Evolutionary conservation across 2,888 invertebrate genomes (phyloP).

Genomic region (Ectemnius continuus): DNA sequence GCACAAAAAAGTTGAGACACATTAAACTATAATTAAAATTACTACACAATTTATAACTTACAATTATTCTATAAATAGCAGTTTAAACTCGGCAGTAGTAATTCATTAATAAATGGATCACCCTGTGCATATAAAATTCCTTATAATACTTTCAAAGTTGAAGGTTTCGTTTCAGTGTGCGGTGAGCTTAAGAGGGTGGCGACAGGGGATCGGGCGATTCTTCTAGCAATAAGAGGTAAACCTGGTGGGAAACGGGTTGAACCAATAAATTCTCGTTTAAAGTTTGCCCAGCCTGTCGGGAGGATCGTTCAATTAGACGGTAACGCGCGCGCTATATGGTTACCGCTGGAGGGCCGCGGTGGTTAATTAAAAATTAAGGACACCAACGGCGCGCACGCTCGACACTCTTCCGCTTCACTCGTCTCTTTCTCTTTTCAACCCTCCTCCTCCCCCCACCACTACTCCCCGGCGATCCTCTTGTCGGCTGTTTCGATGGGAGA

Average conservation of each 20-base stretch:
- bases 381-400: constrained; percentile 21
- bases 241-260: constrained; percentile 46
- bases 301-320: constrained; percentile 64
- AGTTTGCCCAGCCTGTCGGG: constrained; percentile 55
- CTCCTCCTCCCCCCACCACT: too few relatives aligned
- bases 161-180: too few relatives aligned
- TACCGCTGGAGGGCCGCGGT: constrained; percentile 41
- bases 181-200: not conserved
- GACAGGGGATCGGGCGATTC: constrained; percentile 27
- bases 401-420: not conserved
- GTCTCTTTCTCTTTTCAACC: too few relatives aligned
- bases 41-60: too few relatives aligned
- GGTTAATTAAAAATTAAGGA: constrained; percentile 66
- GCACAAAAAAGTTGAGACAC: too few relatives aligned
- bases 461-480: too few relatives aligned
- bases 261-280: constrained; percentile 67
- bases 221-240: constrained; percentile 48
- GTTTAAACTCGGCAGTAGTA: too few relatives aligned
- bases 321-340: constrained; percentile 56
- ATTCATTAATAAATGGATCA: too few relatives aligned
- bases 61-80: too few relatives aligned
- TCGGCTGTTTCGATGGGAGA: not conserved
- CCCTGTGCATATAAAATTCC: too few relatives aligned
- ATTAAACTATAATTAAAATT: too few relatives aligned
- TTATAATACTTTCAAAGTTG: too few relatives aligned